Conservation (phyloP, 1,140 invertebrate genomes). For the Propsilocerus akamusi region DNA sequence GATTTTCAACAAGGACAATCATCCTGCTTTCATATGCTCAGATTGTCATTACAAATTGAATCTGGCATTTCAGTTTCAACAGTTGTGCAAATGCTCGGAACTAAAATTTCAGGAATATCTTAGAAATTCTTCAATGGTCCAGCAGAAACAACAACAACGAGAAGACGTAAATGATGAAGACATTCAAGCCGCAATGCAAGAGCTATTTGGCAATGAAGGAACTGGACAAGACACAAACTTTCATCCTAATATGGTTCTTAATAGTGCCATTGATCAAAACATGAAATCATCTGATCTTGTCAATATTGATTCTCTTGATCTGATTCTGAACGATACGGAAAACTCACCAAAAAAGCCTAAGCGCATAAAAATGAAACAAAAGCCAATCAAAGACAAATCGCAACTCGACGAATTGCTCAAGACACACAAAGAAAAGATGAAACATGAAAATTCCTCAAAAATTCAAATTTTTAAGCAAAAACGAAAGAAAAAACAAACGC, state of each 20-base stretch:
- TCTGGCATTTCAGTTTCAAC: not conserved
- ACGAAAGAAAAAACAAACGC: not conserved
- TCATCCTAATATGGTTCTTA: not conserved
- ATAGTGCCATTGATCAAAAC: not conserved
- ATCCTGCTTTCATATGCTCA: not conserved
- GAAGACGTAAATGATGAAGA: not conserved
- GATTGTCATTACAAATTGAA: not conserved
- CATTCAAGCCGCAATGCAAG: not conserved
- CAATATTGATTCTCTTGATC: not conserved
- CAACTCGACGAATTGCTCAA: not conserved
- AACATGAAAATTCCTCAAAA: not conserved
- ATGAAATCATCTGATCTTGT: not conserved
- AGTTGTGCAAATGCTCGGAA: not conserved
- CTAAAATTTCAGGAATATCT: not conserved
- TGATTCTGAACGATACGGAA: not conserved
- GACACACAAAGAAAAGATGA: not conserved
- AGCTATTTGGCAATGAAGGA: not conserved
- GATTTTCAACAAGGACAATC: not conserved
- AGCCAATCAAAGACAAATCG: not conserved
- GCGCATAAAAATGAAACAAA: not conserved
- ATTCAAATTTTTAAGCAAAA: slow-evolving; percentile 1
- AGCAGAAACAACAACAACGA: not conserved
- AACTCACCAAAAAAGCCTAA: not conserved
- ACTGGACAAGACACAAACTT: not conserved
- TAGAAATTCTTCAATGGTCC: not conserved